Evolutionary conservation across 1,140 invertebrate genomes (phyloP), one percentile per base, ranked within the genome.

Genomic region (Grapholita molesta): DNA sequence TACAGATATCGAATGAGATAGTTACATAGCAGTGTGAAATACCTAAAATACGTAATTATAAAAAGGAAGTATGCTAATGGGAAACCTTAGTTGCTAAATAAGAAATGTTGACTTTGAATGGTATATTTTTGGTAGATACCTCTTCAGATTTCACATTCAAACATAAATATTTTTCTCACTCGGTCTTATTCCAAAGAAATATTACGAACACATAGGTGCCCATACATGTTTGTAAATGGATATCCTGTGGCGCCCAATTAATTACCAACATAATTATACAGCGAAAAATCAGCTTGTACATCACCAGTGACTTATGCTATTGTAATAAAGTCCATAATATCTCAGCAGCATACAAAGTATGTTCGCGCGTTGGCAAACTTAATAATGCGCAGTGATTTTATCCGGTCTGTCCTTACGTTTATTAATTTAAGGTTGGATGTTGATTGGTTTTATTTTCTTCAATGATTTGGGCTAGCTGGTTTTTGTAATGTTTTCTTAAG

Each of bases 401-500:
- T 61, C 55, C 6, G 55, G 7, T 9, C 28, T 30, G 55, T 55
- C n/a, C 28, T 32, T 61, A 15, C 7, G 25, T 8, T 12, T n/a
- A 1, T 32, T 61, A 28, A 15, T 68, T 55, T 68, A 57, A 68
- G 18, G 67, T 68, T 23, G 23, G 33, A 23, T 25, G 3, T 68
- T 68, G 48, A 33, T 18, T 55, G 42, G 6, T 3, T 68, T 55
- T 57, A 11, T 15, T 61, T 61, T 61, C 18, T 3, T 28, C n/a
- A 30, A 32, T 28, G 24, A 8, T 28, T 11, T 28, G 28, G 23
- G 0, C n/a, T 30, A n/a, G 55, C 33, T 70, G 71, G 71, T 73
- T 71, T 70, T 76, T 67, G 70, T 79, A 79, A 70, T 85, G 83
- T 89, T 85, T 82, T 83, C 76, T 82, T 89, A 85, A 85, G 80